Percentiles rank a stretch among this genome's conserved stretches.
Evolutionary conservation across 2,113 vertebrate genomes (phyloP).

Genomic region (Tringa solitaria): DNA sequence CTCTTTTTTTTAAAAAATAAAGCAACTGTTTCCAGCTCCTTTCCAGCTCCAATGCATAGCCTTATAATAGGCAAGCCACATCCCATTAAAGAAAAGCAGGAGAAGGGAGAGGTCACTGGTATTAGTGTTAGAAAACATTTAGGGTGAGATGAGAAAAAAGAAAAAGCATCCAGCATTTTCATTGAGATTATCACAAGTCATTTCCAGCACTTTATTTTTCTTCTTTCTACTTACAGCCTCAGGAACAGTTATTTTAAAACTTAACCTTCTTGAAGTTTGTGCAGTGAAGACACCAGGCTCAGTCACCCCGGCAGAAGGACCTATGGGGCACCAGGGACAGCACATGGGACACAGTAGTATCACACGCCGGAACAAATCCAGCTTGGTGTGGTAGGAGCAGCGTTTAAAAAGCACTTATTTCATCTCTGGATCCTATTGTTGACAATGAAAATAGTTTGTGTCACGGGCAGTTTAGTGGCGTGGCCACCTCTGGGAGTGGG

Average conservation of each 20-base stretch:
- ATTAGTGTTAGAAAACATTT: neutral
- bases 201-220: neutral
- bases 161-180: neutral
- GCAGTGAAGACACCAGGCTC: neutral
- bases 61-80: neutral
- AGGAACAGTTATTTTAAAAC: neutral
- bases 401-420: neutral
- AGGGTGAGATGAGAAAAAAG: neutral
- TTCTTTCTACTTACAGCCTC: neutral
- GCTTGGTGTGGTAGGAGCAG: neutral
- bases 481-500: neutral
- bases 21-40: neutral
- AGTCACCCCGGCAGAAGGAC: neutral
- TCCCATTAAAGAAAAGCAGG: neutral
- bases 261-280: neutral
- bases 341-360: accelerated
- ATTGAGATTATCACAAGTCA: neutral
- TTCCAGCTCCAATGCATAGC: neutral
- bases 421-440: neutral
- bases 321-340: neutral
- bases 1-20: neutral
- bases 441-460: neutral
- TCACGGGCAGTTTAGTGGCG: neutral
- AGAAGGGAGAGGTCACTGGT: neutral
- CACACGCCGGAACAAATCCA: neutral